Percentiles rank a stretch among this genome's conserved stretches.
Conservation (phyloP, 2,797 vertebrate species). For the Microctenopoma steveboyesi region DNA sequence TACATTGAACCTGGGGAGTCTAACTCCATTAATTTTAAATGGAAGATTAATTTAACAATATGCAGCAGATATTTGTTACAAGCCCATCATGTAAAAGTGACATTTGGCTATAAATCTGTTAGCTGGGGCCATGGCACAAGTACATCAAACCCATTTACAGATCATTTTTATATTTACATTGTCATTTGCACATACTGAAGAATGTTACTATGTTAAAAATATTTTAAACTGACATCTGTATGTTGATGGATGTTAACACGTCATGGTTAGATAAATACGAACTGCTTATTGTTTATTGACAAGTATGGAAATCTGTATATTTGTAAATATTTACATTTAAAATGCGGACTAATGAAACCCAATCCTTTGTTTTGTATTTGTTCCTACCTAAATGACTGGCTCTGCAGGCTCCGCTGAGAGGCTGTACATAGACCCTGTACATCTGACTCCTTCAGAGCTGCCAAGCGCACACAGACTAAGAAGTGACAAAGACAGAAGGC, state of each 20-base stretch:
- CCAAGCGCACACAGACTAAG: slow-evolving; percentile 48
- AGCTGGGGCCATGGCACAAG: slow-evolving; percentile 82
- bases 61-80: slow-evolving; percentile 99
- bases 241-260: not conserved
- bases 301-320: slow-evolving; percentile 2
- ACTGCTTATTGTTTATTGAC: not conserved
- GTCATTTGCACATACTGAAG: not conserved
- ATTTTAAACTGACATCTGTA: not conserved
- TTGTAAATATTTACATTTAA: slow-evolving; percentile 2
- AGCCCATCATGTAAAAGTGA: slow-evolving; percentile 99
- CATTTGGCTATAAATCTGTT: slow-evolving; percentile 96
- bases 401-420: slow-evolving; percentile 16
- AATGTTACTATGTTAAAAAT: slow-evolving; percentile 2
- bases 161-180: slow-evolving; percentile 87
- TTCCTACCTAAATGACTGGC: slow-evolving; percentile 26
- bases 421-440: slow-evolving; percentile 35
- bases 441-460: slow-evolving; percentile 43
- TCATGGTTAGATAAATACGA: not conserved
- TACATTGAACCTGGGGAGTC: slow-evolving; percentile 99
- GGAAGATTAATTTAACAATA: slow-evolving; percentile 99
- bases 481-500: slow-evolving; percentile 68
- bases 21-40: slow-evolving; percentile 99
- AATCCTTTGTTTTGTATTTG: slow-evolving; percentile 17
- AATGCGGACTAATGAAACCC: slow-evolving; percentile 20
- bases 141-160: slow-evolving; percentile 95